A percentile compares a stretch with the other conserved stretches of the same genome.
phyloP scores from a whole-genome alignment of 2,888 invertebrate species.

The Halictus ligatus region DNA sequence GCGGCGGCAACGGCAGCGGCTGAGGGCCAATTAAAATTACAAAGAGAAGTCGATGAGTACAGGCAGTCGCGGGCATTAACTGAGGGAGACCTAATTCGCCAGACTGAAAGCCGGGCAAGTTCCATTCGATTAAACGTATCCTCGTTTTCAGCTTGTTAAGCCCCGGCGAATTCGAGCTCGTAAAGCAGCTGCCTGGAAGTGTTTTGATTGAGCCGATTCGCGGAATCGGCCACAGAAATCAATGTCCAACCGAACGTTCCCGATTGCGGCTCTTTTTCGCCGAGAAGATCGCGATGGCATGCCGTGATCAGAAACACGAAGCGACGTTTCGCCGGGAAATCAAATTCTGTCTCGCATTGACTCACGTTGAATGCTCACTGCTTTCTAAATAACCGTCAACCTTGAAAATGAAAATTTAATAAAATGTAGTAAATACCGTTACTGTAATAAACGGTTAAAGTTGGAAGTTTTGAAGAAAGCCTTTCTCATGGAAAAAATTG shows the following conservation, averaged over 20 bases:
- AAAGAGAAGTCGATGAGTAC: conserved; percentile 66
- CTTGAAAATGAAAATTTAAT: too few relatives aligned
- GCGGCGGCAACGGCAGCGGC: conserved; percentile 9
- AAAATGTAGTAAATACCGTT: too few relatives aligned
- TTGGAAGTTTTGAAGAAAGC: too few relatives aligned
- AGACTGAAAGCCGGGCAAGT: conserved; percentile 31
- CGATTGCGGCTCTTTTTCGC: background rate
- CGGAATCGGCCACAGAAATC: conserved; percentile 22
- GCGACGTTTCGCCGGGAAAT: too few relatives aligned
- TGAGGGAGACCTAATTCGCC: conserved; percentile 50
- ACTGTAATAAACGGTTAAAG: too few relatives aligned
- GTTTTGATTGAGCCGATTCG: conserved; percentile 44
- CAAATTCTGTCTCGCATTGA: too few relatives aligned
- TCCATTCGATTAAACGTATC: conserved; percentile 67
- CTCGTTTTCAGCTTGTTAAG: conserved; percentile 64
- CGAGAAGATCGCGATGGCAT: background rate
- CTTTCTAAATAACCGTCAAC: too few relatives aligned
- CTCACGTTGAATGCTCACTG: too few relatives aligned
- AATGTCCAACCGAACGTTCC: background rate
- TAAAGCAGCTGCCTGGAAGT: conserved; percentile 17
- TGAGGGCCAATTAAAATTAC: conserved; percentile 69
- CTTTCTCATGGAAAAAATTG: too few relatives aligned
- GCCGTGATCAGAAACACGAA: too few relatives aligned
- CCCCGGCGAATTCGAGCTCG: conserved; percentile 40
- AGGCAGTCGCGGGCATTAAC: conserved; percentile 54